Percentiles rank a stretch among this genome's conserved stretches.
phyloP scores from a whole-genome alignment of 30 jellyfish, hydroid and myxozoan species.

The Chironex yamaguchii region DNA sequence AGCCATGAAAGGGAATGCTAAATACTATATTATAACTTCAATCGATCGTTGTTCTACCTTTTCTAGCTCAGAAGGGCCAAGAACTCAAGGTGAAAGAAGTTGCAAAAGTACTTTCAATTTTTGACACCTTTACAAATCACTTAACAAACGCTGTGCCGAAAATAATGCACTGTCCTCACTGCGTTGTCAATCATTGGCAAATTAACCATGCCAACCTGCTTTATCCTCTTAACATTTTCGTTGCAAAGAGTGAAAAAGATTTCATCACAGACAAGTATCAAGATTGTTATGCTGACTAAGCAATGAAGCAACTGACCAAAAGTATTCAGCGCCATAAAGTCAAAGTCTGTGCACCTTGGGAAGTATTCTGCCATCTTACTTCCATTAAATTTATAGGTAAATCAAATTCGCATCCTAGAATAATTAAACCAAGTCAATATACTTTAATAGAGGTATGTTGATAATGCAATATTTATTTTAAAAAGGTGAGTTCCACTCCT shows the following conservation, averaged over 20 bases:
- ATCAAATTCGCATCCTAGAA: too few species aligned
- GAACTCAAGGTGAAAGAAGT: background rate
- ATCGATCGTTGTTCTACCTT: background rate
- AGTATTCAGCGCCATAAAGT: background rate
- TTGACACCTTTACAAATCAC: constrained; percentile 10
- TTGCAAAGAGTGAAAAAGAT: constrained; percentile 20
- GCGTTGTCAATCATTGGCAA: background rate
- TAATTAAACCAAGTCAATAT: too few species aligned
- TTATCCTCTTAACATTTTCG: constrained; percentile 5
- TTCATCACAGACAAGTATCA: constrained; percentile 26
- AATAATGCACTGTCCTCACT: background rate
- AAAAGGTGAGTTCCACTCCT: too few species aligned
- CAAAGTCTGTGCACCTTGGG: background rate
- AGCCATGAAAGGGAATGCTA: too few species aligned
- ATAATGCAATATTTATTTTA: too few species aligned
- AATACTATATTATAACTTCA: too few species aligned
- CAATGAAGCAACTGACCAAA: constrained; percentile 6
- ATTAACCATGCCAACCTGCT: constrained; percentile 7
- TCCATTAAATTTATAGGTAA: too few species aligned
- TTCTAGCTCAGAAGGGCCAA: background rate
- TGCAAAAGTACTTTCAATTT: background rate
- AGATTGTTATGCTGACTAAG: constrained; percentile 55
- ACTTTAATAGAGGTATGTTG: too few species aligned
- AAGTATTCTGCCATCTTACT: too few species aligned
- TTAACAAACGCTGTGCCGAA: constrained; percentile 8